phyloP scores from a whole-genome alignment of 2,797 vertebrate genomes.

The Leptodactylus fallax region DNA sequence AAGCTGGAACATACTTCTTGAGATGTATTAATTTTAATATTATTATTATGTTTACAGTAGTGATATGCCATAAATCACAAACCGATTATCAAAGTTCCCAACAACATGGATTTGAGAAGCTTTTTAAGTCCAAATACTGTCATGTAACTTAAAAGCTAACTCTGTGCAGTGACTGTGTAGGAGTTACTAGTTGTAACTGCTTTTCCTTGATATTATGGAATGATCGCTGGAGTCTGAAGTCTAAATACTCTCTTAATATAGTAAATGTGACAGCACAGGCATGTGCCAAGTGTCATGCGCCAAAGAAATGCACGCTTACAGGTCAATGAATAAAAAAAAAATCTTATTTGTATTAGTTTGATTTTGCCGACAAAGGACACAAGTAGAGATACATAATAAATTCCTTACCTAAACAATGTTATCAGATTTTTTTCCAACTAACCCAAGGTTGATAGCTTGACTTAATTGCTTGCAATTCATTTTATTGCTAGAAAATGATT shows the following conservation, averaged over 20 bases:
- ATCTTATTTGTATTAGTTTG: slow-evolving; percentile 43
- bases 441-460: slow-evolving; percentile 65
- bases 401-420: slow-evolving; percentile 23
- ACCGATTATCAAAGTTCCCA: no score
- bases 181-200: neutral
- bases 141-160: no score
- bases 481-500: slow-evolving; percentile 67
- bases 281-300: slow-evolving; percentile 21
- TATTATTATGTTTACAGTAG: no score
- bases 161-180: neutral
- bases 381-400: slow-evolving; percentile 58
- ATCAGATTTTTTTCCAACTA: slow-evolving; percentile 60
- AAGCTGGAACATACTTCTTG: no score
- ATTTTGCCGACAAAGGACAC: slow-evolving; percentile 55
- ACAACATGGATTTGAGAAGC: no score
- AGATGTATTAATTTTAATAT: no score
- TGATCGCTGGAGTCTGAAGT: neutral
- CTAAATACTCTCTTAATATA: neutral
- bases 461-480: slow-evolving; percentile 62
- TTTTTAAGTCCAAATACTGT: no score
- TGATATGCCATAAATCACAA: no score
- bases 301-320: slow-evolving; percentile 9
- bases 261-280: slow-evolving; percentile 18
- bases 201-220: neutral
- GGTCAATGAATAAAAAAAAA: slow-evolving; percentile 32